Base-by-base conservation (phyloP, 1,140 invertebrate species). In the Drosophila bocki region DNA sequence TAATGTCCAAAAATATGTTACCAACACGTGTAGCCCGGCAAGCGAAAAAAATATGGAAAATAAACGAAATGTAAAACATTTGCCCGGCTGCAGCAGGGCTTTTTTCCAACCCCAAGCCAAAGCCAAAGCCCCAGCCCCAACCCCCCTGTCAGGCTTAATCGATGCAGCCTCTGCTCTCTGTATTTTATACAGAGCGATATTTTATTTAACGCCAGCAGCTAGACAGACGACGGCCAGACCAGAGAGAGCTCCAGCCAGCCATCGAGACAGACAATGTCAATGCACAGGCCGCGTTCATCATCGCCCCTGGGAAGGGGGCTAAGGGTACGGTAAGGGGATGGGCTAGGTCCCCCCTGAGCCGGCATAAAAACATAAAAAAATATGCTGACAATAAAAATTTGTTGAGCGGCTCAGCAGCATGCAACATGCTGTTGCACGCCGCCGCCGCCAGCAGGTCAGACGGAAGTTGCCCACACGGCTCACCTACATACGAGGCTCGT, bases 301-400 rank as follows among this genome's bases (percentile, higher is more conserved):
- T 76, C 65, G 72, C 65, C 78, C 78, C 65, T 57, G 72, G 48
- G 57, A 61, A 17, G 6, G 37, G 9, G 26, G 48, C 5, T 4
- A 9, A 19, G 39, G 17, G 8, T 37, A 12, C 1, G 5, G 2
- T 4, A 4, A 4, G 3, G 2, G 15, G 42, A 5, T 7, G 37
- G 19, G 57, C 47, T 3, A 26, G 32, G 26, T 26, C 26, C 54
- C 54, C 47, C 51, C 26, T 32, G 72, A 58, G 65, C 44, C 51
- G 53, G 64, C 75, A 85, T 90, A 70, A 82, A 88, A 88, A 84
- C 80, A 88, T 78, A 78, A 78, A 79, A 78, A 87, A 87, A 85
- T 85, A 90, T 90, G 85, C 85, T 90, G 85, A 90, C 81, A 90
- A 90, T 90, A 90, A 90, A 87, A 88, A 78, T 85, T 90, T 88